Evolutionary conservation across 2,888 invertebrate species (phyloP), one percentile per base, ranked within the genome.

Genomic region (Rosalia funebris): DNA sequence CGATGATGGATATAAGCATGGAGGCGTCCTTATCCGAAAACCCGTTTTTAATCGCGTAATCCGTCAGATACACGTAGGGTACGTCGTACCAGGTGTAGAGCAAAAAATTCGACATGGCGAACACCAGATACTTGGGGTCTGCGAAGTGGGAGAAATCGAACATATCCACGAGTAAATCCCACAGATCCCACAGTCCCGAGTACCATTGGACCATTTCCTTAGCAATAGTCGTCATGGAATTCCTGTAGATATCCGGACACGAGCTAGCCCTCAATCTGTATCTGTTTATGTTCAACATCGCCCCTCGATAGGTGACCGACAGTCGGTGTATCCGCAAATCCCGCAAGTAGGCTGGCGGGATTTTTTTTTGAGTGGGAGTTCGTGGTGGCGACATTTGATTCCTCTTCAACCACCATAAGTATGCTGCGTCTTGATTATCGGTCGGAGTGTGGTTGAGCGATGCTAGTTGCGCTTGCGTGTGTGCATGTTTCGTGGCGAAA

Each of bases 1-100:
- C 95, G 71, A 96, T 92, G 50, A 93, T 87, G 9, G 94, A 92
- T 64, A 96, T 92, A 57, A 96, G 85, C 82, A 91, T 90, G 1
- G 93, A 92, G 0, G 91, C 87, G 72, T 90, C 88, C 3, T 88
- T 86, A 73, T 91, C 89, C 63, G 86, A 85, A 78, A 89, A 89
- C 15, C 92, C 92, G 79, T 89, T 84, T 47, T 63, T 66, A 39
- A 88, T 85, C 7, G 91, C 92, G 78, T 89, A 88, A 78, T 96
- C 95, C 1, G 92, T 89, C 68, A 95, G 86, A 83, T 94, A 96
- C 70, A 96, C 91, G 80, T 96, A 96, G 1, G 95, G 95, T 56
- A 96, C 93, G 79, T 96, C 96, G 81, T 92, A 92, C 92, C 95
- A 95, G 74, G 92, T 90, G 84, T 96, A 96, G 65, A 96, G 85